phyloP scores from a whole-genome alignment of 2,797 vertebrate species.

The Propithecus deckenii region DNA sequence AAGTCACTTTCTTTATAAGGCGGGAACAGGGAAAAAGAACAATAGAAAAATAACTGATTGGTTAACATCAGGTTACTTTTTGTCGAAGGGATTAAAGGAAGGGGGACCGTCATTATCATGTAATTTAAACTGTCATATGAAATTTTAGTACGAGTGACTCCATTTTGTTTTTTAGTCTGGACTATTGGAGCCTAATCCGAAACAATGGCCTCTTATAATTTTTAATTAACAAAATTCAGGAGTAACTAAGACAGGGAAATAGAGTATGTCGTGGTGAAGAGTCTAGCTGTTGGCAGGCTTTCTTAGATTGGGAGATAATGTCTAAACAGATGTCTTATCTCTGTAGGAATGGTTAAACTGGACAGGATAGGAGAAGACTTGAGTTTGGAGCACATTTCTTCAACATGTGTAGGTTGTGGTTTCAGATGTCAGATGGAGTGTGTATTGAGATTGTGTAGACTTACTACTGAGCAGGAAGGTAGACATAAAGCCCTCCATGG shows the following conservation, averaged over 20 bases:
- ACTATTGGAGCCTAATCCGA: background rate
- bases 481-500: background rate
- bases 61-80: background rate
- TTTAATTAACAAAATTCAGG: background rate
- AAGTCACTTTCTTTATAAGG: background rate
- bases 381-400: constrained; percentile 12
- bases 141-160: background rate
- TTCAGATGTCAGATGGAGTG: background rate
- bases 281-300: background rate
- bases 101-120: background rate
- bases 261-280: background rate
- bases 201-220: background rate
- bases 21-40: background rate
- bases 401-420: background rate
- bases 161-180: background rate
- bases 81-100: background rate
- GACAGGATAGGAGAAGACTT: background rate
- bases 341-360: background rate
- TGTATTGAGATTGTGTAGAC: background rate
- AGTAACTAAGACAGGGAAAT: background rate
- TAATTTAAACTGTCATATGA: background rate
- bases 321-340: background rate
- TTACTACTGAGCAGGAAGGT: background rate
- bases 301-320: background rate
- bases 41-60: background rate